Conservation (phyloP, 2,888 invertebrate genomes). For the Octonoba sinensis region DNA sequence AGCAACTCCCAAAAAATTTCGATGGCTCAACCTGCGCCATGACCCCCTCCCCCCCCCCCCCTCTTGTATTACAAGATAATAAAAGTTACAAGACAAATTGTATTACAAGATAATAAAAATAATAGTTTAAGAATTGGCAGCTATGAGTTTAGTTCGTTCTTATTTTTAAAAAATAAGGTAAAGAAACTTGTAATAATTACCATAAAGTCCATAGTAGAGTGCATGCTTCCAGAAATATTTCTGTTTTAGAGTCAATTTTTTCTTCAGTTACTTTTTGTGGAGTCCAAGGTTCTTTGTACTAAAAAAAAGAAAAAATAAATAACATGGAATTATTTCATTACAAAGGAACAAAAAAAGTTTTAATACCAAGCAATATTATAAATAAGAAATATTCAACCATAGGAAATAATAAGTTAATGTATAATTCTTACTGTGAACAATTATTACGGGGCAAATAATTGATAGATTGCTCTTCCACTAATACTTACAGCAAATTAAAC, state of each 20-base stretch:
- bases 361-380: neutral
- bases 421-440: too few relatives aligned
- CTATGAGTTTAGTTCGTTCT: neutral
- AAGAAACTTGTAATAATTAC: conserved; percentile 65
- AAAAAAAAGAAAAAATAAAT: conserved; percentile 32
- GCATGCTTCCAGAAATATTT: conserved; percentile 79
- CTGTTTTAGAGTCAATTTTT: conserved; percentile 75
- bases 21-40: too few relatives aligned
- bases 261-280: conserved; percentile 69
- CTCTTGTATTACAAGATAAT: too few relatives aligned
- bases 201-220: conserved; percentile 81
- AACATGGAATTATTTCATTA: neutral
- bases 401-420: too few relatives aligned
- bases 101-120: neutral
- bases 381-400: neutral
- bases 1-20: too few relatives aligned
- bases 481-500: too few relatives aligned
- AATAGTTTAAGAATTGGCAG: neutral
- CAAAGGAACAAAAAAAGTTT: neutral
- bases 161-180: neutral
- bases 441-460: too few relatives aligned
- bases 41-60: too few relatives aligned
- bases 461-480: too few relatives aligned
- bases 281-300: conserved; percentile 68
- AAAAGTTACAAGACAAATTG: too few relatives aligned